Conservation (phyloP, 2,797 vertebrate species). For the Chaunax sp. region DNA sequence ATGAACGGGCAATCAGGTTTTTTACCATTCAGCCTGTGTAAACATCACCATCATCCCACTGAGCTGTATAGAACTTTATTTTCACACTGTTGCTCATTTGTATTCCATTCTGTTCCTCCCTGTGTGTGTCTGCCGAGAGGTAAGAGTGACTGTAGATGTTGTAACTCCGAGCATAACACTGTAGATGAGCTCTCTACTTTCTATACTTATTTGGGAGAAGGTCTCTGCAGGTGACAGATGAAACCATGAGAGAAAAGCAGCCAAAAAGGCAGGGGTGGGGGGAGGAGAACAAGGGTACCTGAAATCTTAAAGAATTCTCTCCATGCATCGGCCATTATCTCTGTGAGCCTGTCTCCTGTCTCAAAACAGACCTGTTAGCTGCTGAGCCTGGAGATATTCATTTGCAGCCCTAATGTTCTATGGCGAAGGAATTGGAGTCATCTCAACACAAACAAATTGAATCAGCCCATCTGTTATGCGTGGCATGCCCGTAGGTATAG, state of each 20-base stretch:
- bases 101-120: constrained; percentile 49
- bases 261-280: not conserved
- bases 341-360: constrained; percentile 41
- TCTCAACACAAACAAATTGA: constrained; percentile 81
- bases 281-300: constrained; percentile 13
- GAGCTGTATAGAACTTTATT: constrained; percentile 42
- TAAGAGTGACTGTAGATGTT: constrained; percentile 53
- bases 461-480: constrained; percentile 72
- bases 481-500: constrained; percentile 56
- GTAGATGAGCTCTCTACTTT: constrained; percentile 51
- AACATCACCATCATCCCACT: constrained; percentile 7
- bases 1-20: too few relatives aligned
- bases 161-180: constrained; percentile 56
- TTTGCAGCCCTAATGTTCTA: constrained; percentile 82
- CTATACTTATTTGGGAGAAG: constrained; percentile 63
- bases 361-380: constrained; percentile 60
- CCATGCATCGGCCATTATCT: constrained; percentile 57
- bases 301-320: constrained; percentile 47
- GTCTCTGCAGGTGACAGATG: constrained; percentile 65
- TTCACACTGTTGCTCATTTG: constrained; percentile 55
- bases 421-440: constrained; percentile 77
- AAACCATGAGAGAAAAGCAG: constrained; percentile 35
- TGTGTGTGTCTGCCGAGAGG: constrained; percentile 41
- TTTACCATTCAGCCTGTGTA: constrained; percentile 4
- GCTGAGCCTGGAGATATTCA: constrained; percentile 74